phyloP scores from a whole-genome alignment of 2,113 vertebrate genomes.

The Anarrhichthys ocellatus region DNA sequence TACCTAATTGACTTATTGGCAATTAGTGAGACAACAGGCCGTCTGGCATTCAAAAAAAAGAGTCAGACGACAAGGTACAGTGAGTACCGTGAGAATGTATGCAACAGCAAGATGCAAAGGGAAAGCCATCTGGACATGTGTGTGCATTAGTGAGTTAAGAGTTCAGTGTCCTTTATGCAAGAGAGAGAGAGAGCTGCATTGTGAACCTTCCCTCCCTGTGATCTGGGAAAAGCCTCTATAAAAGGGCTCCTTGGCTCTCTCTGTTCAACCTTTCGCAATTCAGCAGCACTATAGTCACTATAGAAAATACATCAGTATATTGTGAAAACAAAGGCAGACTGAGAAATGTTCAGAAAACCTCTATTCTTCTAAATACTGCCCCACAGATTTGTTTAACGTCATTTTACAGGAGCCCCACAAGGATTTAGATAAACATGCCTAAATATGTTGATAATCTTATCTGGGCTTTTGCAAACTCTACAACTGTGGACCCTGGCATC shows the following conservation, averaged over 20 bases:
- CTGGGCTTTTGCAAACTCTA: not conserved
- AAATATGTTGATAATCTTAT: slow-evolving; percentile 29
- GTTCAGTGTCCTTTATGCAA: slow-evolving; percentile 6
- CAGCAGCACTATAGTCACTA: not conserved
- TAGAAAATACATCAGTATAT: not conserved
- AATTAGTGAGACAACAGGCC: not conserved
- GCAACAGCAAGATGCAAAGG: not conserved
- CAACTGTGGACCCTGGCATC: not conserved
- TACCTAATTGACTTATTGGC: not conserved
- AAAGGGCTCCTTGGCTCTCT: not conserved
- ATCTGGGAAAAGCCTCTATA: not conserved
- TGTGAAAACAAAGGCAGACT: not conserved
- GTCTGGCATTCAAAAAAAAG: not conserved
- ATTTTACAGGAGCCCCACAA: slow-evolving; percentile 12
- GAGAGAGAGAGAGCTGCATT: not conserved
- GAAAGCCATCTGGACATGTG: not conserved
- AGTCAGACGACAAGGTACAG: not conserved
- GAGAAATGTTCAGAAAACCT: slow-evolving; percentile 1
- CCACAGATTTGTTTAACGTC: not conserved
- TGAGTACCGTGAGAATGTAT: not conserved
- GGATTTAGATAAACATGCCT: slow-evolving; percentile 1
- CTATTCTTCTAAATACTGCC: not conserved
- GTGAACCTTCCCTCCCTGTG: slow-evolving; percentile 1
- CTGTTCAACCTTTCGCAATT: not conserved
- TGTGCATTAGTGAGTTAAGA: not conserved